These are phyloP conservation scores for Apantesis nais DNA, from an alignment of 2,888 invertebrate species.

Conservation along the genomic window DNA sequence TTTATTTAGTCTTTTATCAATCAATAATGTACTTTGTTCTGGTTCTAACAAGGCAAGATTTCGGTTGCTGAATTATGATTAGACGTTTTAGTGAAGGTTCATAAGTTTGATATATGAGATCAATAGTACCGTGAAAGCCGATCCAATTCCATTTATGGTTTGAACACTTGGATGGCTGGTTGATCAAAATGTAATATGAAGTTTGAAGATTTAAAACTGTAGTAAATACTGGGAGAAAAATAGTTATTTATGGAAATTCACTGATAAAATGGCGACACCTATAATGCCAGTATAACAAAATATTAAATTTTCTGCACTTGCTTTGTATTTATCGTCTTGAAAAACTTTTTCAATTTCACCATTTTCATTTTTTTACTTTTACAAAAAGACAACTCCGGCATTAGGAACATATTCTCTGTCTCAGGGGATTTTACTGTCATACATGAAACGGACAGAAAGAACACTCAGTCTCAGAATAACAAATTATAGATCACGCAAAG, in stretches of 20 bases:
- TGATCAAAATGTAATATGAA: constrained; percentile 2
- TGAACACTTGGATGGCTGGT: constrained; percentile 22
- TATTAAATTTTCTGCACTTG: no score
- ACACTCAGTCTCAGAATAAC: no score
- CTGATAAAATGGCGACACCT: neutral
- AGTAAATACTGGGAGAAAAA: neutral
- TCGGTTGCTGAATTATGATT: constrained; percentile 43
- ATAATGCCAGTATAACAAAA: neutral
- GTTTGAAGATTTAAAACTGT: neutral
- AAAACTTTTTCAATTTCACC: no score
- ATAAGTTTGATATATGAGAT: constrained; percentile 65
- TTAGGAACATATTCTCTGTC: no score
- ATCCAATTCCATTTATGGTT: constrained; percentile 50
- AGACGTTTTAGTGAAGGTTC: constrained; percentile 57
- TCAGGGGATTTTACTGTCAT: no score
- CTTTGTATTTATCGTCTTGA: no score
- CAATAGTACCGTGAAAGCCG: constrained; percentile 64
- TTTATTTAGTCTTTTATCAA: constrained; percentile 63
- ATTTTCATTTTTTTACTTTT: no score
- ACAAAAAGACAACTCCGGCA: no score
- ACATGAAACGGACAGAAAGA: no score
- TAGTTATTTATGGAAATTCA: neutral
- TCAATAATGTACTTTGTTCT: constrained; percentile 55
- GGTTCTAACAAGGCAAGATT: constrained; percentile 50
- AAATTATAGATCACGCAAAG: no score